These are phyloP conservation scores for Emmelina monodactyla DNA, from an alignment of 2,888 invertebrate genomes.

Conservation along the genomic window DNA sequence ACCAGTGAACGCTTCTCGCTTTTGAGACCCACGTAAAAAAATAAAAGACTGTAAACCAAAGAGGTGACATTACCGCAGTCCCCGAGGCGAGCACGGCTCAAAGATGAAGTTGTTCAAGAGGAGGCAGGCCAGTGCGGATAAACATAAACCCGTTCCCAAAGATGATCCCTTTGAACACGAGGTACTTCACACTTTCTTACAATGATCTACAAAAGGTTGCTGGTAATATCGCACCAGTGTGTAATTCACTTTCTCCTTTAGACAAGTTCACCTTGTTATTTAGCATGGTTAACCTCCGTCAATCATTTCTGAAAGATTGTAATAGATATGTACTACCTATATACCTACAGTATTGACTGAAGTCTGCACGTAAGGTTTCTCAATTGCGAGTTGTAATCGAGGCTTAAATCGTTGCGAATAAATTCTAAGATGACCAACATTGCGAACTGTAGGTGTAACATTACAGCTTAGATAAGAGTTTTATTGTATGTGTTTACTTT, in stretches of 20 bases:
- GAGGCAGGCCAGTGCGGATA: conserved; percentile 58
- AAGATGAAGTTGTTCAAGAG: conserved; percentile 63
- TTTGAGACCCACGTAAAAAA: conserved; percentile 9
- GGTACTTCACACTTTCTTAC: conserved; percentile 31
- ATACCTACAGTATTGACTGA: not conserved
- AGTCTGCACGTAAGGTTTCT: not conserved
- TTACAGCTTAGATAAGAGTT: conserved; percentile 33
- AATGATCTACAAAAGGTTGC: conserved; percentile 11
- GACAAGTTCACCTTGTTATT: conserved; percentile 1
- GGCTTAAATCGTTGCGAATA: not conserved
- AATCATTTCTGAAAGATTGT: not conserved
- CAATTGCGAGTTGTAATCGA: too few relatives aligned
- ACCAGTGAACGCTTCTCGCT: not conserved
- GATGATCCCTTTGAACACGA: conserved; percentile 59
- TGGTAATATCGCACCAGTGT: conserved; percentile 7
- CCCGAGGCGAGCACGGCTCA: conserved; percentile 24
- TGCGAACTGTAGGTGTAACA: conserved; percentile 1
- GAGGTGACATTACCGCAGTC: conserved; percentile 28
- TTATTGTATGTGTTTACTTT: conserved; percentile 25
- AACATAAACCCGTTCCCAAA: conserved; percentile 52
- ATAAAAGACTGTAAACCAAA: conserved; percentile 28
- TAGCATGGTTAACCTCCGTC: not conserved
- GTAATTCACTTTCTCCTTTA: conserved; percentile 7
- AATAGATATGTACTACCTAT: too few relatives aligned
- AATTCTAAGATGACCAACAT: not conserved